Evolutionary conservation across 2,888 invertebrate species (phyloP), one percentile per base, ranked within the genome.

Genomic region (Spodoptera picta): DNA sequence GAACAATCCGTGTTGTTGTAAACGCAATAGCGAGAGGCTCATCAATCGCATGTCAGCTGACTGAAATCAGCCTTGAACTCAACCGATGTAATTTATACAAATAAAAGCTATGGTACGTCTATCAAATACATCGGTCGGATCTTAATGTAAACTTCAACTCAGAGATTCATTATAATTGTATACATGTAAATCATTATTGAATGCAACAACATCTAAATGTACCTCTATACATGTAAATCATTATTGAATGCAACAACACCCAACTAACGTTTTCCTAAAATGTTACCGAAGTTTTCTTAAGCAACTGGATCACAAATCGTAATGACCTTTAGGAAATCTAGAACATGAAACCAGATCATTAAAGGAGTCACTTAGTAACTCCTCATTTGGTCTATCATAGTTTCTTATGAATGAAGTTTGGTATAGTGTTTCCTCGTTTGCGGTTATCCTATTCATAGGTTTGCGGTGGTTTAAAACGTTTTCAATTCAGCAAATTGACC

Each of bases 361-460:
- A 36, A 36, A 36, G 36, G 6, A 9, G 36, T 36, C 36, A 36
- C 9, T 36, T 36, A 36, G 36, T 36, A 36, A 36, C 7, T 36
- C 36, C 6, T 36, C 36, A 9, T 7, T 7, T 36, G 36, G 7
- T 9, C 36, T 36, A 36, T 36, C 36, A 36, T 36, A 36, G 36
- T 36, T 36, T 36, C 36, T 7, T 46, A 55, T 73, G 68, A 69
- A 69, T 73, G 73, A 67, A 69, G 44, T 60, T 47, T 31, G 24
- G 47, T 31, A 67, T 67, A 53, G 41, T 45, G 43, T 69, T 60
- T 68, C 54, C 69, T 69, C 54, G 55, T 73, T 60, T 69, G 69
- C 43, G 55, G 61, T 69, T 60, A 53, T 36, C 14, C 68, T 73
- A 73, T 60, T 72, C 43, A 69, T 73, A 73, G 74, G 46, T 45